These are phyloP conservation scores for Craniophora ligustri DNA, from an alignment of 2,888 invertebrate species.

Conservation along the genomic window DNA sequence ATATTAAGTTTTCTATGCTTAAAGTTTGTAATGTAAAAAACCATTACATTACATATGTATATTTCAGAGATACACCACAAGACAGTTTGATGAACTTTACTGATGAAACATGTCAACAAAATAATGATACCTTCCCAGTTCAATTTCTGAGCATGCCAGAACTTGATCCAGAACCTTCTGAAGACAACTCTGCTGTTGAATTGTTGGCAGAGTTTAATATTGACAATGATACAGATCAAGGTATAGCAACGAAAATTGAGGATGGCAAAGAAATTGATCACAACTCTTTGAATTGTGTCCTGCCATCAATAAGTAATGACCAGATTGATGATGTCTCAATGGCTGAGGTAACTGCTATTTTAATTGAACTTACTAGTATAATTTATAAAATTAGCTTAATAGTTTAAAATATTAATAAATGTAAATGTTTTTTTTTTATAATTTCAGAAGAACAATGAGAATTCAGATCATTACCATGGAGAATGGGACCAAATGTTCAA, in stretches of 20 bases:
- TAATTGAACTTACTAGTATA: background rate
- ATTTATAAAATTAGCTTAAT: too few species aligned
- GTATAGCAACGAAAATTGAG: conserved; percentile 63
- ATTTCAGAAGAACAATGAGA: conserved; percentile 72
- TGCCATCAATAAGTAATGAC: conserved; percentile 80
- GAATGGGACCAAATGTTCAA: conserved; percentile 86
- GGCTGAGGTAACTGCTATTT: conserved; percentile 66
- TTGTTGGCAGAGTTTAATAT: conserved; percentile 81
- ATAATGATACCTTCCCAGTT: conserved; percentile 68
- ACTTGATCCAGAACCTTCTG: conserved; percentile 68
- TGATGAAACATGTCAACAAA: conserved; percentile 69
- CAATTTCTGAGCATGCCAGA: conserved; percentile 83
- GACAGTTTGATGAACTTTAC: conserved; percentile 70
- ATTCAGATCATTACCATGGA: conserved; percentile 75
- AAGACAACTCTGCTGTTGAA: conserved; percentile 68
- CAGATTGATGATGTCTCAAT: conserved; percentile 78
- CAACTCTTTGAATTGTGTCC: conserved; percentile 80
- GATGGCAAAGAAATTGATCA: conserved; percentile 63
- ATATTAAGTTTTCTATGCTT: too few species aligned
- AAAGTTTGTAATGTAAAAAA: background rate
- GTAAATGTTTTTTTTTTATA: too few species aligned
- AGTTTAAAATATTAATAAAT: too few species aligned
- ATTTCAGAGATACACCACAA: conserved; percentile 65
- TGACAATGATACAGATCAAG: conserved; percentile 71
- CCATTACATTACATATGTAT: background rate